Conservation (phyloP, 2,888 invertebrate species). For the Melikaiella ostensackeni region DNA sequence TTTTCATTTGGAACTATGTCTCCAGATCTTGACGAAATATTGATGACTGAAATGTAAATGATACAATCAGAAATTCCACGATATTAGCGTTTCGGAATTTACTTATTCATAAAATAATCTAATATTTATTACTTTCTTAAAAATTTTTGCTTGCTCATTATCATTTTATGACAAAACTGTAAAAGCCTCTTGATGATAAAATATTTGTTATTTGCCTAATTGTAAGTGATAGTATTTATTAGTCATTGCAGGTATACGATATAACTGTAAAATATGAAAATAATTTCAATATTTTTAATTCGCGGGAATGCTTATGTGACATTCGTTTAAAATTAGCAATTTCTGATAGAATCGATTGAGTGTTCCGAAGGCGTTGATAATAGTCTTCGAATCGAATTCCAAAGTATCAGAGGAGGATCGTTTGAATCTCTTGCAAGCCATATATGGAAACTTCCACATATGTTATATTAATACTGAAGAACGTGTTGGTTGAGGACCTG, state of each 20-base stretch:
- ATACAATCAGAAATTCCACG: not conserved
- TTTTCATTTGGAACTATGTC: not conserved
- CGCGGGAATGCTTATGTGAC: no score
- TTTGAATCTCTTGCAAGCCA: slow-evolving; percentile 11
- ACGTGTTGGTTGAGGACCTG: slow-evolving; percentile 56
- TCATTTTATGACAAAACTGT: not conserved
- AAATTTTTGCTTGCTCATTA: not conserved
- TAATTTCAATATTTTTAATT: not conserved
- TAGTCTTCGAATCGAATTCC: slow-evolving; percentile 21
- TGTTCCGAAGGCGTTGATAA: not conserved
- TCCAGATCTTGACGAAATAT: not conserved
- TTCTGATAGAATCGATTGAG: not conserved
- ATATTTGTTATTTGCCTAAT: not conserved
- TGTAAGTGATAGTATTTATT: not conserved
- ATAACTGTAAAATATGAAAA: not conserved
- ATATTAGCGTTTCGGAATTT: not conserved
- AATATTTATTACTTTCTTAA: not conserved
- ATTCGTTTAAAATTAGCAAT: slow-evolving; percentile 5
- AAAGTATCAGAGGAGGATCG: not conserved
- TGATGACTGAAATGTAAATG: not conserved
- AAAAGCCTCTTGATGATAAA: not conserved
- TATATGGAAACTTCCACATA: slow-evolving; percentile 39
- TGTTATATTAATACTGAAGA: slow-evolving; percentile 54
- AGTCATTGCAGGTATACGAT: not conserved
- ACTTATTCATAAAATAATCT: not conserved